Conservation (phyloP, 2,113 vertebrate genomes). For the Syngnathoides biaculeatus region DNA sequence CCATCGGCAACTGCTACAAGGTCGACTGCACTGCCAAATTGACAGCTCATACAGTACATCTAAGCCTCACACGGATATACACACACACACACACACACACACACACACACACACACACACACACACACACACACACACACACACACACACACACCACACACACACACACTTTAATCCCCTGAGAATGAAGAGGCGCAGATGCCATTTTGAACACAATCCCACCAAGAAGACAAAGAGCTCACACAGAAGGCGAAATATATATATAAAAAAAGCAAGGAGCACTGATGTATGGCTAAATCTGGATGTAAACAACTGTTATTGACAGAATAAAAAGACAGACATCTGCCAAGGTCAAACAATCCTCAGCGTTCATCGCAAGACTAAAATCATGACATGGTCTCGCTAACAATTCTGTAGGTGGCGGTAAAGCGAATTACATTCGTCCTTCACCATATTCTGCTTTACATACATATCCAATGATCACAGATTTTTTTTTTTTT, state of each 20-base stretch:
- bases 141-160: slow-evolving; percentile 1
- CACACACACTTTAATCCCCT: slow-evolving; percentile 17
- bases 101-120: background rate
- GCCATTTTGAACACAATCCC: slow-evolving; percentile 38
- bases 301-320: background rate
- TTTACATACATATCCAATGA: too few relatives aligned
- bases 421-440: background rate
- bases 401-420: background rate
- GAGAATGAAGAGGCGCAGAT: slow-evolving; percentile 23
- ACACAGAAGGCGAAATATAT: background rate
- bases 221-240: slow-evolving; percentile 8
- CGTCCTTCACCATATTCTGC: too few relatives aligned
- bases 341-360: background rate
- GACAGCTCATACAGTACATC: slow-evolving; percentile 17
- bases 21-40: slow-evolving; percentile 32
- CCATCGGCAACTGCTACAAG: slow-evolving; percentile 33
- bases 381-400: background rate
- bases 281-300: background rate
- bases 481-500: too few relatives aligned
- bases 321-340: background rate
- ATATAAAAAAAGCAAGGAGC: background rate
- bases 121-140: background rate
- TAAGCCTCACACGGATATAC: too few relatives aligned
- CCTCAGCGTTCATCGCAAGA: too few relatives aligned
- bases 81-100: background rate